Percentiles rank a stretch among this genome's conserved stretches.
Evolutionary conservation across 2,113 vertebrate genomes (phyloP).

Genomic region (Chamaea fasciata): DNA sequence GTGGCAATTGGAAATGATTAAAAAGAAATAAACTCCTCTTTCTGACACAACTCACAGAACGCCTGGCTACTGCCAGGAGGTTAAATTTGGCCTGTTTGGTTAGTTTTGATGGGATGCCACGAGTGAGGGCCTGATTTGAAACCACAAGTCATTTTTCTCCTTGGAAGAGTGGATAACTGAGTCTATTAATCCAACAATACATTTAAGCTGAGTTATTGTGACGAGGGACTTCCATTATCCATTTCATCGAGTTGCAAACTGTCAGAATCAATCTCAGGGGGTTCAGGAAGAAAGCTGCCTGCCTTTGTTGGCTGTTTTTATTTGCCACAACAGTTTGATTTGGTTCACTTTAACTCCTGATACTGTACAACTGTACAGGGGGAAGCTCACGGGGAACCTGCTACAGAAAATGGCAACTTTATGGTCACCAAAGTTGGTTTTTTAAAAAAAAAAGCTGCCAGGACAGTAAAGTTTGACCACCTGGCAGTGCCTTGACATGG

Average conservation of each 20-base stretch:
- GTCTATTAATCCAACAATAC: constrained; percentile 60
- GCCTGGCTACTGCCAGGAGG: neutral
- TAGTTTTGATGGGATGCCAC: constrained; percentile 6
- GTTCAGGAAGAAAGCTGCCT: constrained; percentile 19
- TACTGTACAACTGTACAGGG: neutral
- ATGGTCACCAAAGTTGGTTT: neutral
- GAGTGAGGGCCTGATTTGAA: constrained; percentile 1
- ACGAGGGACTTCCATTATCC: constrained; percentile 63
- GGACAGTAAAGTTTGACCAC: neutral
- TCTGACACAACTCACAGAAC: neutral
- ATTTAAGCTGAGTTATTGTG: constrained; percentile 61
- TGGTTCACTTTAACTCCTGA: constrained; percentile 1
- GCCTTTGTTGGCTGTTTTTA: constrained; percentile 52
- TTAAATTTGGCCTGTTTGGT: neutral
- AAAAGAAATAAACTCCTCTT: neutral
- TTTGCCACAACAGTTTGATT: constrained; percentile 34
- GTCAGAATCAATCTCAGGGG: constrained; percentile 60
- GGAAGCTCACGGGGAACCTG: neutral
- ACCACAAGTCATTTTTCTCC: constrained; percentile 25
- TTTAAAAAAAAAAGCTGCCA: too few species aligned
- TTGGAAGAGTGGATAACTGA: constrained; percentile 36
- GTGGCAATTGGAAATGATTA: neutral
- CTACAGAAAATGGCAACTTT: neutral
- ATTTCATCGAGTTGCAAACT: constrained; percentile 57
- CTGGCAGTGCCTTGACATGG: neutral